phyloP scores from a whole-genome alignment of 2,888 invertebrate genomes.

The Holacanthella duospinosa region DNA sequence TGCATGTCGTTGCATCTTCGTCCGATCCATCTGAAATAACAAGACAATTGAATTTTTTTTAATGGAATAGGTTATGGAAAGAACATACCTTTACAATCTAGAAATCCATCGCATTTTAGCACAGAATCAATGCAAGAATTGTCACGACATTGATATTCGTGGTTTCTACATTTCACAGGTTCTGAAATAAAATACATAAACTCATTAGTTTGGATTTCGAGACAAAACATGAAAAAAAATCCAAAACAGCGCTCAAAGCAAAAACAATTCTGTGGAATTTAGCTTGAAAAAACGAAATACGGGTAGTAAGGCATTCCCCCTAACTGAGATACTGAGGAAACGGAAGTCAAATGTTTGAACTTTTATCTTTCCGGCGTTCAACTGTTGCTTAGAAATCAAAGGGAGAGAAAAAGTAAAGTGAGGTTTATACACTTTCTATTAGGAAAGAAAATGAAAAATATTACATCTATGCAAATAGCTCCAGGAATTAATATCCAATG shows the following conservation, averaged over 20 bases:
- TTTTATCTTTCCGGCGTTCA: no score
- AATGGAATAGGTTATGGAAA: no score
- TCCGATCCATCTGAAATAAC: conserved; percentile 19
- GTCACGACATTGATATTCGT: conserved; percentile 33
- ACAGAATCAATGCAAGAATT: conserved; percentile 34
- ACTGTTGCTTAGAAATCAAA: no score
- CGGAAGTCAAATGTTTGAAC: no score
- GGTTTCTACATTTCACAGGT: background rate
- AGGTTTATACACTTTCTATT: background rate
- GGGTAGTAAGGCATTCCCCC: no score
- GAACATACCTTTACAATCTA: no score
- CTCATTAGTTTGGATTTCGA: no score
- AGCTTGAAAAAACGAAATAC: no score
- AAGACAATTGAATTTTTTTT: background rate
- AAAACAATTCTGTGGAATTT: no score
- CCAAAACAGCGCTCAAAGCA: background rate
- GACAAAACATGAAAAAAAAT: background rate
- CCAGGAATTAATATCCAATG: background rate
- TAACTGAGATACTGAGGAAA: no score
- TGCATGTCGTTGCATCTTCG: conserved; percentile 15
- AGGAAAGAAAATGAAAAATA: background rate
- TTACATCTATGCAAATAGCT: conserved; percentile 5
- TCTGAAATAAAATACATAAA: background rate
- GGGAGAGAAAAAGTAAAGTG: conserved; percentile 9
- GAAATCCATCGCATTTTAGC: conserved; percentile 18